Evolutionary conservation across 2,113 vertebrate genomes (phyloP).

Genomic region (Ciconia stormi): DNA sequence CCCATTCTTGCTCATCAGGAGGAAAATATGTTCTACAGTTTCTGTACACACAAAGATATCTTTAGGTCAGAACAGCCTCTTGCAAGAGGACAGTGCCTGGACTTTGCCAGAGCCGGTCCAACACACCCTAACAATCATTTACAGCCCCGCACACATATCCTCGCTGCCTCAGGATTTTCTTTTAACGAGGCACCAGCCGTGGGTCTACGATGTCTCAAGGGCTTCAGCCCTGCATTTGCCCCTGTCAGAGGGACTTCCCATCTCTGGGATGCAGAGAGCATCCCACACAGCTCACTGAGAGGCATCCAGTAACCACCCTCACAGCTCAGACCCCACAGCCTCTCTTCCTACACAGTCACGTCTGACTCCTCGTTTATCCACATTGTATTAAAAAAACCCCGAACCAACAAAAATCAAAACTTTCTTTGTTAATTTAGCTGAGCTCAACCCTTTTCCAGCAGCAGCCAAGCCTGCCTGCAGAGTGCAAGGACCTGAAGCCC

Average conservation of each 20-base stretch:
- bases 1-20: neutral
- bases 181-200: accelerated
- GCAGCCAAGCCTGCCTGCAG: neutral
- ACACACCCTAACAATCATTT: neutral
- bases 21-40: neutral
- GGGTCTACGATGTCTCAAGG: neutral
- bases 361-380: neutral
- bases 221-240: neutral
- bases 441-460: neutral
- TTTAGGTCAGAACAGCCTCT: neutral
- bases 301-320: neutral
- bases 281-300: neutral
- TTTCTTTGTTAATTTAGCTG: neutral
- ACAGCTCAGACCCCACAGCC: neutral
- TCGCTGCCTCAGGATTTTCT: neutral
- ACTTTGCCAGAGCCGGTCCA: neutral
- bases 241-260: neutral
- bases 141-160: neutral
- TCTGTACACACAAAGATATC: neutral
- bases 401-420: neutral
- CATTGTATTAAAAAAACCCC: neutral
- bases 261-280: neutral
- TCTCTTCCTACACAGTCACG: neutral
- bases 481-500: neutral
- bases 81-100: neutral